These are phyloP conservation scores for Hyla sarda DNA, from an alignment of 2,113 vertebrate species.

Conservation along the genomic window DNA sequence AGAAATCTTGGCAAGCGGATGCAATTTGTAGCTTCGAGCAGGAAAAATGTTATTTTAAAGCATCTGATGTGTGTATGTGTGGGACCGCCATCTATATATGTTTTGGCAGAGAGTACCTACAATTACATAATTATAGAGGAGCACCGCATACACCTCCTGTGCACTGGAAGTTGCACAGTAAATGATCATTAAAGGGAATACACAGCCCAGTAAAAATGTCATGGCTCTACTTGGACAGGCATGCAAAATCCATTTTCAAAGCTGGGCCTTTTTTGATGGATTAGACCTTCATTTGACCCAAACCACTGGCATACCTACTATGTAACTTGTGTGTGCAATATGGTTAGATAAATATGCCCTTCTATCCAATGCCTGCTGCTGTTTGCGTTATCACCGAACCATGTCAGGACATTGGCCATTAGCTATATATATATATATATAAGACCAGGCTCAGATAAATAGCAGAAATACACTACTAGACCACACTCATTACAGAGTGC, in stretches of 20 bases:
- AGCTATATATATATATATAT: not conserved
- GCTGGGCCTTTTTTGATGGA: not conserved
- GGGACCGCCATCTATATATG: slow-evolving; percentile 37
- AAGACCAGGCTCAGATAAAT: not conserved
- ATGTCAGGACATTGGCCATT: not conserved
- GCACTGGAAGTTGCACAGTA: not conserved
- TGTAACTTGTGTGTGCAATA: not conserved
- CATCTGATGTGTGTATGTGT: slow-evolving; percentile 22
- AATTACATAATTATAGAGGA: slow-evolving; percentile 55
- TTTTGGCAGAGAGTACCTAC: slow-evolving; percentile 28
- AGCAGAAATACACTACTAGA: not conserved
- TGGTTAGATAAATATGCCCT: slow-evolving; percentile 9
- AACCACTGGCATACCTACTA: not conserved
- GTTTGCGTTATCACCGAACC: not conserved
- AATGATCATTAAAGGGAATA: slow-evolving; percentile 18
- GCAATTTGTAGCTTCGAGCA: not conserved
- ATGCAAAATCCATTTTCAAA: slow-evolving; percentile 24
- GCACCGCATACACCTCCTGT: slow-evolving; percentile 32
- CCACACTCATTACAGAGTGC: not conserved
- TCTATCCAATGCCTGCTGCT: not conserved
- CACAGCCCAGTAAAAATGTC: slow-evolving; percentile 12
- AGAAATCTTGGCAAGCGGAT: not conserved
- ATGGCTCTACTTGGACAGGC: not conserved
- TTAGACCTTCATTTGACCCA: slow-evolving; percentile 14
- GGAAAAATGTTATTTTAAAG: slow-evolving; percentile 12